Base-by-base conservation (phyloP, 2,797 vertebrate species). In the Enteromius fasciolatus region DNA sequence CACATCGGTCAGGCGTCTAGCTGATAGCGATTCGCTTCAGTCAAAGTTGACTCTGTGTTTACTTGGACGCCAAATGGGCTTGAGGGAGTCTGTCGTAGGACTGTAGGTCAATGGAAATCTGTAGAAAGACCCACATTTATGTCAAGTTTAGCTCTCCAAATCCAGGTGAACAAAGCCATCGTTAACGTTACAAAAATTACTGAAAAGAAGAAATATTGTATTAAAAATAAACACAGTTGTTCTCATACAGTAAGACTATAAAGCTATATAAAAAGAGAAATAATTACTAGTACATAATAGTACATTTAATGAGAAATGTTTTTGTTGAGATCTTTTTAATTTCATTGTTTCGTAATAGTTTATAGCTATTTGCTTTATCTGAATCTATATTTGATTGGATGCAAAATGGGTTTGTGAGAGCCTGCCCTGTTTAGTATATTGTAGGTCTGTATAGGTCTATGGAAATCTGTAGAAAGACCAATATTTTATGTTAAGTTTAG, bases 1-100 rank as follows among this genome's bases (percentile, higher is more conserved):
- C 28, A 70, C 54, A 64, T 28, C 25, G 69, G 79, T 81, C 69
- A 52, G 31, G 9, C 11, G 1, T 74, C 18, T 74, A 36, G 70
- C 70, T 54, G 52, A n/a, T 9, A 54, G 70, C 1, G 8, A 36
- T 54, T 73, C 1, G 18, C 70, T 52, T 33, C 28, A 4, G 46
- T 73, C 46, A 73, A 33, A 14, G 70, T 73, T 54, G 28, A 74
- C 48, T 54, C 18, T 3, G 1, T 36, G 12, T 8, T 73, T 61
- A 61, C 28, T 61, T 61, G 25, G 5, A 28, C 14, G 5, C 18
- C n/a, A 73, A 73, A 73, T 33, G 17, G 17, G 4, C 25, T 17
- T 20, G 8, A 3, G 46, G 31, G 46, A 12, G 25, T 12, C 17
- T 18, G 46, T 12, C 5, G 2, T 12, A 31, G 69, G 10, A 1